These are phyloP conservation scores for Carettochelys insculpta DNA, from an alignment of 2,113 vertebrate species.

Conservation along the genomic window DNA sequence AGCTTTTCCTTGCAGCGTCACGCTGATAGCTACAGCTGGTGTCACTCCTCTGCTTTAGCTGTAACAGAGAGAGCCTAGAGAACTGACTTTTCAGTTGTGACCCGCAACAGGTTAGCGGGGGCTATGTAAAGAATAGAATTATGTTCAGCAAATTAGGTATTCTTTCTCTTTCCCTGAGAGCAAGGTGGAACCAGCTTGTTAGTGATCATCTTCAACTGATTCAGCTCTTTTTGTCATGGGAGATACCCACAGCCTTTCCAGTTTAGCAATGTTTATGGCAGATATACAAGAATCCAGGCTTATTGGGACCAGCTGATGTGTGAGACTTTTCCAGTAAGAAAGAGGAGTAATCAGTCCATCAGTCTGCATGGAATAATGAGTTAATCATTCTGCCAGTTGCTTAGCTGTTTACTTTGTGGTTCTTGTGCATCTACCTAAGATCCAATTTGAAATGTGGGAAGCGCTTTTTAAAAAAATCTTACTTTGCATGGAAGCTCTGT, in stretches of 20 bases:
- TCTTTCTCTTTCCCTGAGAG: not conserved
- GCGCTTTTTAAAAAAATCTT: not conserved
- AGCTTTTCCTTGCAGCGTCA: not conserved
- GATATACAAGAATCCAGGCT: not conserved
- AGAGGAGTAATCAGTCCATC: not conserved
- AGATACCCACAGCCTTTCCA: not conserved
- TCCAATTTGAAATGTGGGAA: not conserved
- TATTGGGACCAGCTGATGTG: not conserved
- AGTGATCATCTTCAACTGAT: not conserved
- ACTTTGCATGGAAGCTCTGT: not conserved
- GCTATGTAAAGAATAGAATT: not conserved
- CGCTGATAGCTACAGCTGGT: not conserved
- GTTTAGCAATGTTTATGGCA: not conserved
- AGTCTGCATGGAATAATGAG: conserved; percentile 6
- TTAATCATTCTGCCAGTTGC: not conserved
- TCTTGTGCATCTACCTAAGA: not conserved
- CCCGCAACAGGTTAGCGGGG: not conserved
- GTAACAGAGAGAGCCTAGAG: not conserved
- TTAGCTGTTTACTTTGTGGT: not conserved
- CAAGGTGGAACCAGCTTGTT: not conserved
- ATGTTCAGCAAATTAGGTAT: not conserved
- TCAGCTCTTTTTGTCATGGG: not conserved
- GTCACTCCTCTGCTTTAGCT: not conserved
- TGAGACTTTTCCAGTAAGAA: not conserved
- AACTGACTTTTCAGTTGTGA: not conserved